A percentile compares a stretch with the other conserved stretches of the same genome.
Evolutionary conservation across 1,140 invertebrate genomes (phyloP).

Genomic region (Nasonia vitripennis): DNA sequence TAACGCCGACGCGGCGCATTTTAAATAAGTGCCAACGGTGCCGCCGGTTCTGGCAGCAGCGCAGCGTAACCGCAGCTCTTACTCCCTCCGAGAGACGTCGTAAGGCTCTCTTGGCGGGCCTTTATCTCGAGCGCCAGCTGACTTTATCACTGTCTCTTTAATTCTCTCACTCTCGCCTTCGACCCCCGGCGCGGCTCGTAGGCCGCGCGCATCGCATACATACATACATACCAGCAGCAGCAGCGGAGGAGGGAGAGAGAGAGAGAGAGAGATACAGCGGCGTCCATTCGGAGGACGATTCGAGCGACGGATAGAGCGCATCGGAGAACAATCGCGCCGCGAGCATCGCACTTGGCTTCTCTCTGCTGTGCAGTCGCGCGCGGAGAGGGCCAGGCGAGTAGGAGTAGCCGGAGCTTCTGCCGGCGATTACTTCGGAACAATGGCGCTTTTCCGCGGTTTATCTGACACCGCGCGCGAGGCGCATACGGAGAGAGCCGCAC

Average conservation of each 20-base stretch:
- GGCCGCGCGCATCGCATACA: neutral
- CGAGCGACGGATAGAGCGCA: slow-evolving; percentile 14
- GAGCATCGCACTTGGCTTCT: slow-evolving; percentile 3
- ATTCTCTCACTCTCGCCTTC: slow-evolving; percentile 27
- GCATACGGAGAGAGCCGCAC: neutral
- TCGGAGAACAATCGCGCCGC: slow-evolving; percentile 48
- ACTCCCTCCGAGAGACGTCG: slow-evolving; percentile 10
- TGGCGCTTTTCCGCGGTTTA: slow-evolving; percentile 53
- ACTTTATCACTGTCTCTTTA: slow-evolving; percentile 50
- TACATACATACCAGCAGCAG: neutral
- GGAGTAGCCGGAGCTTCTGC: slow-evolving; percentile 23
- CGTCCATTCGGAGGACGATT: neutral
- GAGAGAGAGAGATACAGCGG: neutral
- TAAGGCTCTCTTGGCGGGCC: neutral
- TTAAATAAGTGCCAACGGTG: slow-evolving; percentile 39
- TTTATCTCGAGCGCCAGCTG: slow-evolving; percentile 15
- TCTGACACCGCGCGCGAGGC: slow-evolving; percentile 33
- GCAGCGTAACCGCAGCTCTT: slow-evolving; percentile 51
- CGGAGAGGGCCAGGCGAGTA: neutral
- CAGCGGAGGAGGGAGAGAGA: neutral
- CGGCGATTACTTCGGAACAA: slow-evolving; percentile 50
- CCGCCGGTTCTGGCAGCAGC: slow-evolving; percentile 25
- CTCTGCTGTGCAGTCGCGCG: neutral
- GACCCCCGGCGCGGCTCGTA: neutral
- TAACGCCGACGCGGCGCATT: slow-evolving; percentile 29